Conservation (phyloP, 1,140 invertebrate genomes). For the Drosophila watanabei region DNA sequence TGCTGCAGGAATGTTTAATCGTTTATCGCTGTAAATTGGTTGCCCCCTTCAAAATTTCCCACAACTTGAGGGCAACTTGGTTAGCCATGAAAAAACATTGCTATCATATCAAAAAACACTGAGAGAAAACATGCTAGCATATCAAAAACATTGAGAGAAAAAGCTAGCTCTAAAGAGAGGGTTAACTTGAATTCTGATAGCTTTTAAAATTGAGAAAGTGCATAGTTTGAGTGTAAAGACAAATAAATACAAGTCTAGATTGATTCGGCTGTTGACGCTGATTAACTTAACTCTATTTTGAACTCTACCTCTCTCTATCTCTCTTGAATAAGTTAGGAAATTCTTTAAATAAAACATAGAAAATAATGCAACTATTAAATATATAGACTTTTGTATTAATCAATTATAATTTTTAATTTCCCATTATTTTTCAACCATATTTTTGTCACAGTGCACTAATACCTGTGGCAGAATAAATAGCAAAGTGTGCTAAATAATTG, state of each 20-base stretch:
- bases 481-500: constrained; percentile 67
- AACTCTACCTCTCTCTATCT: no score
- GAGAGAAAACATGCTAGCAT: not conserved
- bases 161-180: no score
- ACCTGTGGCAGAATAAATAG: constrained; percentile 41
- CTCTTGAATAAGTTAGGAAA: no score
- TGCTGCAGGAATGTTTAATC: constrained; percentile 32
- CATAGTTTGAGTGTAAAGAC: no score
- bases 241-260: no score
- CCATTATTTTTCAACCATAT: not conserved
- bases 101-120: constrained; percentile 4
- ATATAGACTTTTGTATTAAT: not conserved
- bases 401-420: not conserved
- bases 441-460: not conserved
- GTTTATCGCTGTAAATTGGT: constrained; percentile 25
- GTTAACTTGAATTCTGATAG: no score
- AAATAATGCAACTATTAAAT: not conserved
- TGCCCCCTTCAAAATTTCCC: not conserved
- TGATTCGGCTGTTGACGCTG: no score
- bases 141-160: no score
- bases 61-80: constrained; percentile 1
- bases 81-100: not conserved
- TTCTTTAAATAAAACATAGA: not conserved
- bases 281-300: no score
- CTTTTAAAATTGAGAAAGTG: no score